phyloP scores from a whole-genome alignment of 2,888 invertebrate species.

The Agonum fuliginosum region DNA sequence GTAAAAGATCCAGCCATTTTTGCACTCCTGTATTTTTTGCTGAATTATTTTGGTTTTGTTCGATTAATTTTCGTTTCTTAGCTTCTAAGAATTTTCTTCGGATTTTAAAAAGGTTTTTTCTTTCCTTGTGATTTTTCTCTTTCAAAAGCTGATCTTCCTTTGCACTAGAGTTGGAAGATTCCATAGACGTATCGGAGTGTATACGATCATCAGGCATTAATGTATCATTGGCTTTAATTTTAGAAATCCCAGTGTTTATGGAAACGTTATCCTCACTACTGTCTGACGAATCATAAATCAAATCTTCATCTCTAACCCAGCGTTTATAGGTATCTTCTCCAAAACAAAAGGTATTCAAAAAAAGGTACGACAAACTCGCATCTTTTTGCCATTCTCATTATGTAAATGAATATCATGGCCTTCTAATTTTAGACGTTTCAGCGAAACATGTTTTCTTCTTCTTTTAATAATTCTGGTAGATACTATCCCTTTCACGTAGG shows the following conservation, averaged over 20 bases:
- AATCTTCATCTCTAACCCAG: background rate
- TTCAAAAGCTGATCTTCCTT: background rate
- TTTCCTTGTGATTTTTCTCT: background rate
- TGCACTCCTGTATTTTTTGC: too few relatives aligned
- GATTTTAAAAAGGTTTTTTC: background rate
- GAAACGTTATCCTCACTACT: too few relatives aligned
- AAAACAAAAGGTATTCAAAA: background rate
- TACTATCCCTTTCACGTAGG: slow-evolving; percentile 9
- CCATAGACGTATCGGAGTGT: too few relatives aligned
- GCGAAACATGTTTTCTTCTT: background rate
- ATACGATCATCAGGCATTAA: too few relatives aligned
- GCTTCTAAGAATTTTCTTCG: slow-evolving; percentile 1
- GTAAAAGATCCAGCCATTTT: too few relatives aligned
- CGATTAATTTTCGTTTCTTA: background rate
- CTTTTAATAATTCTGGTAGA: slow-evolving; percentile 2
- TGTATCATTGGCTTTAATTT: too few relatives aligned
- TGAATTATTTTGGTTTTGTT: background rate
- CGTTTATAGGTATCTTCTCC: background rate
- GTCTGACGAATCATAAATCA: too few relatives aligned
- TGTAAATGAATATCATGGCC: slow-evolving; percentile 5
- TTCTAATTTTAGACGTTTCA: background rate
- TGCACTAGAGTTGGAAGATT: too few relatives aligned
- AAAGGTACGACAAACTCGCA: slow-evolving; percentile 8
- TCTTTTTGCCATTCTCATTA: slow-evolving; percentile 8
- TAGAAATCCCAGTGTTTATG: too few relatives aligned